Percentiles rank a stretch among this genome's conserved stretches.
Conservation (phyloP, 2,888 invertebrate species). For the Cosmia trapezina region DNA sequence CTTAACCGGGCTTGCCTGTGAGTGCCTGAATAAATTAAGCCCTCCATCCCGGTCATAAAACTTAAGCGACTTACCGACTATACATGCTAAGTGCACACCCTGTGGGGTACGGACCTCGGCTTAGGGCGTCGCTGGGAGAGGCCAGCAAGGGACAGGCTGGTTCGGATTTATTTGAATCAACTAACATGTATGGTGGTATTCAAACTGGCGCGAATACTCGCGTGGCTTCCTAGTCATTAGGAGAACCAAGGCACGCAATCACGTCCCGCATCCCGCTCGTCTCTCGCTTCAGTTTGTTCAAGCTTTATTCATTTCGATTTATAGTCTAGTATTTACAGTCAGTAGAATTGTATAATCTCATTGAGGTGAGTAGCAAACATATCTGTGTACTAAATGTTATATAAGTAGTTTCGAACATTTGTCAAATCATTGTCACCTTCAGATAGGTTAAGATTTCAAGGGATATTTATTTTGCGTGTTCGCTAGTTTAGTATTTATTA, state of each 20-base stretch:
- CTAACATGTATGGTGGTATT: background rate
- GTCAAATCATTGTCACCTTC: slow-evolving; percentile 1
- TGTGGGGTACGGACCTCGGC: background rate
- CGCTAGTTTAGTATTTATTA: background rate
- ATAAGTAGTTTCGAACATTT: slow-evolving; percentile 23
- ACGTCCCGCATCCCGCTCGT: background rate
- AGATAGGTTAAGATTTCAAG: background rate
- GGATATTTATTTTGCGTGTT: background rate
- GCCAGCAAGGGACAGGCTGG: background rate
- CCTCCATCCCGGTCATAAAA: background rate
- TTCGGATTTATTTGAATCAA: too few species aligned
- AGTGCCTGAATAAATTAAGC: background rate
- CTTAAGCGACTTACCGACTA: background rate
- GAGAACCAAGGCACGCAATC: background rate
- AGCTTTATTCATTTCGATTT: slow-evolving; percentile 11
- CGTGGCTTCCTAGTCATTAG: background rate
- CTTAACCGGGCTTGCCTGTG: too few species aligned
- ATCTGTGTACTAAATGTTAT: slow-evolving; percentile 41
- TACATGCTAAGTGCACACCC: too few species aligned
- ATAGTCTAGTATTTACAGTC: slow-evolving; percentile 16
- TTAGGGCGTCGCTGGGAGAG: background rate
- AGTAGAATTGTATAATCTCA: slow-evolving; percentile 37
- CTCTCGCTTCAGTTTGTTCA: background rate
- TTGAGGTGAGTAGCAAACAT: slow-evolving; percentile 52
- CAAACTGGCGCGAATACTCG: background rate